Evolutionary conservation across 2,888 invertebrate genomes (phyloP).

Genomic region (Darwinula stevensoni): DNA sequence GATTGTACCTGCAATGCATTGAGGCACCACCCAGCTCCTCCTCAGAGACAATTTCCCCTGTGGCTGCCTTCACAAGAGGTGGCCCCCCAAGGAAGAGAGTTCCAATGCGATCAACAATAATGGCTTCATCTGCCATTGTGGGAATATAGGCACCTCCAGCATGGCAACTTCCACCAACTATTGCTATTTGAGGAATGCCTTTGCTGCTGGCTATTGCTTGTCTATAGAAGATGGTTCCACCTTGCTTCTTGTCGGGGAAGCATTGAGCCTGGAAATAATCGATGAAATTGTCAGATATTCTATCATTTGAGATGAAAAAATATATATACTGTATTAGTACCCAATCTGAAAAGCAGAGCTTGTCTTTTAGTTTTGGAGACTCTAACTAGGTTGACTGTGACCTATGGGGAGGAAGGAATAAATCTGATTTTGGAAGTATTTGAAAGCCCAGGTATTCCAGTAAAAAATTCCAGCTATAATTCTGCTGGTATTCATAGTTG

Average conservation of each 20-base stretch:
- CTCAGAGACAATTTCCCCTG: constrained; percentile 16
- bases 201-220: constrained; percentile 18
- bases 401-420: no score
- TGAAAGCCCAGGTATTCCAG: no score
- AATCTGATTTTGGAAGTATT: no score
- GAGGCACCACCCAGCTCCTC: constrained; percentile 19
- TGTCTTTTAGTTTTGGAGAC: no score
- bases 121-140: constrained; percentile 21
- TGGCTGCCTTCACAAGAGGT: constrained; percentile 19
- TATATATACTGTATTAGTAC: no score
- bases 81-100: constrained; percentile 21
- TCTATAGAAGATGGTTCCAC: constrained; percentile 20
- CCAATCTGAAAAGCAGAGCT: no score
- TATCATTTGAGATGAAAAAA: no score
- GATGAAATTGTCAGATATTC: no score
- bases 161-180: constrained; percentile 20
- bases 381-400: no score
- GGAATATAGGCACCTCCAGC: constrained; percentile 23
- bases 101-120: constrained; percentile 19
- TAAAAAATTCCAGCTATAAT: no score
- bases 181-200: constrained; percentile 19
- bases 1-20: constrained; percentile 18
- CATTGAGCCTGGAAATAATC: no score
- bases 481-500: no score
- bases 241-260: constrained; percentile 18